Evolutionary conservation across 2,113 vertebrate genomes (phyloP), one percentile per base, ranked within the genome.

Genomic region (Crotophaga sulcirostris): DNA sequence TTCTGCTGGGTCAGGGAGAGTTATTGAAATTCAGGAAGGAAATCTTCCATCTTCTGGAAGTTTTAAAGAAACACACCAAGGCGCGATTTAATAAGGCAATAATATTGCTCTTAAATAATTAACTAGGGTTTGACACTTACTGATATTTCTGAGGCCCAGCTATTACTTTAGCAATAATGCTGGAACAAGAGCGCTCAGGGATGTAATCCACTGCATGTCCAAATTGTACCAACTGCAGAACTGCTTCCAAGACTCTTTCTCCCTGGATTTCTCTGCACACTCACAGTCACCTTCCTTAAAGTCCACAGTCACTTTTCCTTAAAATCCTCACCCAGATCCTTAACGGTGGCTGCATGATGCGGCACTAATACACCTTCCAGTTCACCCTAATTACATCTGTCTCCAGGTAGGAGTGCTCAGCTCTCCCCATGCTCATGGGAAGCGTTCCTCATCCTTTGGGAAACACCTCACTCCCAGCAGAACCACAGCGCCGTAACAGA

Each of bases 91-190:
- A 97, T 94, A 97, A 97, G 93, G 94, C 96, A 96, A 96, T 97
- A 96, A 97, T 93, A 90, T 90, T 49, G 91, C 93, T 86, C 78
- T 95, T 98, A 94, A 97, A 97, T 98, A 98, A 98, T 97, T 98
- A 89, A 97, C 80, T 49, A 89, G 88, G 79, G 81, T 69, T 59
- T 49, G 97, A 95, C 96, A 93, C 72, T 86, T 42, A 63, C 83
- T 91, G 89, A 90, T 84, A 94, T 83, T 89, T 84, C 59, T 25
- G 13, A 81, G 5, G 31, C 90, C 34, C 36, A 31, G 60, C 80
- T 95, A 84, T 90, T 74, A 66, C 33, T 95, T 95, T 75, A 75
- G 31, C 59, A 93, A 29, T 95, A 89, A 94, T 1, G 1, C 31
- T 60, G 49, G 55, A 60, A 69, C 28, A 55, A 78, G 38, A 9